Evolutionary conservation across 2,888 invertebrate species (phyloP).

Genomic region (Abrostola triplasia): DNA sequence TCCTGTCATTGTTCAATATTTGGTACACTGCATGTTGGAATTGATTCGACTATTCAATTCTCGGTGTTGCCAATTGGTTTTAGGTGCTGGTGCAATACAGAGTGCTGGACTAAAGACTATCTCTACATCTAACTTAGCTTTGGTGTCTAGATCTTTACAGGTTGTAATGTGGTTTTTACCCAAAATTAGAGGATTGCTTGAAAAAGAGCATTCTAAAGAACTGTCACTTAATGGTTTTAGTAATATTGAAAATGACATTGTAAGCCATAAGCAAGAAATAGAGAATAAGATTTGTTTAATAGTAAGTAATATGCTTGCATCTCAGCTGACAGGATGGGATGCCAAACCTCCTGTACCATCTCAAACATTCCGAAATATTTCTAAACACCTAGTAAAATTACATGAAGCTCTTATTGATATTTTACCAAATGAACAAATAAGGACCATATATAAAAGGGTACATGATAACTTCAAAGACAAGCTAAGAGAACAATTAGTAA

Average conservation of each 20-base stretch:
- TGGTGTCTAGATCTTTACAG: conserved; percentile 95
- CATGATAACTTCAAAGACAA: conserved; percentile 96
- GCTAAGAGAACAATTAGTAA: conserved; percentile 93
- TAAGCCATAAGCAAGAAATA: conserved; percentile 97
- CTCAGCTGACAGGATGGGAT: conserved; percentile 96
- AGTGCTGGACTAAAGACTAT: conserved; percentile 98
- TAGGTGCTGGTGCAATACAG: conserved; percentile 98
- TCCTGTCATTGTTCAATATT: conserved; percentile 93
- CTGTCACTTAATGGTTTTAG: conserved; percentile 88
- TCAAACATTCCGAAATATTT: conserved; percentile 95
- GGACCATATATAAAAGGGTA: conserved; percentile 92
- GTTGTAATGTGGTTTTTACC: conserved; percentile 94
- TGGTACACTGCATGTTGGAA: conserved; percentile 96
- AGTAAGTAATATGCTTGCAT: conserved; percentile 94
- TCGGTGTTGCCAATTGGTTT: conserved; percentile 96
- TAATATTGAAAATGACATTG: conserved; percentile 93
- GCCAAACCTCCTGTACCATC: conserved; percentile 98
- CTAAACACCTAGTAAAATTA: conserved; percentile 95
- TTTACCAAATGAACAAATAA: conserved; percentile 93
- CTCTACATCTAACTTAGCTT: conserved; percentile 97
- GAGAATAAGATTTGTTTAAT: conserved; percentile 97
- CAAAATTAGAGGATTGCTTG: conserved; percentile 91
- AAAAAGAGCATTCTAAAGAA: conserved; percentile 87
- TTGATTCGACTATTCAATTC: conserved; percentile 96
- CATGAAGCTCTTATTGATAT: conserved; percentile 97